Base-by-base conservation (phyloP, 2,888 invertebrate genomes). In the Pyrrhia umbra region DNA sequence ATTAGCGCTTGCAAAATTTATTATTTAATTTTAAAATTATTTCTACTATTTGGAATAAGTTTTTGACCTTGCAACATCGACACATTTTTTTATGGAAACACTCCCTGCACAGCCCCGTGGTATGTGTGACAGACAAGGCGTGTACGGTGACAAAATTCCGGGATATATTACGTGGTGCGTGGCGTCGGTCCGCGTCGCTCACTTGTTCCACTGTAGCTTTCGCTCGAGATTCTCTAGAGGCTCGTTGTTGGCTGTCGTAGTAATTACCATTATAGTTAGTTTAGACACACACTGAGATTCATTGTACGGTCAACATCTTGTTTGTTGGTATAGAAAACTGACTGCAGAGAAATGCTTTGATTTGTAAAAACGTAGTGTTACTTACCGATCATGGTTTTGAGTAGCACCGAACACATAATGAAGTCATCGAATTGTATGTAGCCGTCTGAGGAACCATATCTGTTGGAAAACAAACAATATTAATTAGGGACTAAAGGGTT, bases 371-470 rank as follows among this genome's bases (percentile, higher is more conserved):
- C 0, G 34, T 3, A n/a, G 1, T n/a, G n/a, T n/a, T 4, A 34
- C 34, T 96, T 93, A 98, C 99, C 98, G 87, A 99, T 98, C 97
- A 98, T 98, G 55, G 98, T 97, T 95, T 98, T 99, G 68, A 99
- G 95, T 91, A 98, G 97, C 77, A 99, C 97, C 25, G 98, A 96
- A 90, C 98, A 99, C 97, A 98, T 97, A 79, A 99, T 97, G 92
- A 98, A 99, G 92, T 99, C 99, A 84, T 99, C 99, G 89, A 99
- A 99, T 75, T 97, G 96, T 68, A 99, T 97, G 90, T 96, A 96
- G 34, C 98, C 98, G 75, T 97, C 96, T 70, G 96, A 96, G 73
- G 97, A 97, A 57, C 98, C 98, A 92, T 98, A 99, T 89, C 95
- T 95, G 82, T 23, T 42, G 20, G 34, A 34, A 27, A 27, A 27